Conservation (phyloP, 64 coral and sea anemone genomes). For the Actinia equina region DNA sequence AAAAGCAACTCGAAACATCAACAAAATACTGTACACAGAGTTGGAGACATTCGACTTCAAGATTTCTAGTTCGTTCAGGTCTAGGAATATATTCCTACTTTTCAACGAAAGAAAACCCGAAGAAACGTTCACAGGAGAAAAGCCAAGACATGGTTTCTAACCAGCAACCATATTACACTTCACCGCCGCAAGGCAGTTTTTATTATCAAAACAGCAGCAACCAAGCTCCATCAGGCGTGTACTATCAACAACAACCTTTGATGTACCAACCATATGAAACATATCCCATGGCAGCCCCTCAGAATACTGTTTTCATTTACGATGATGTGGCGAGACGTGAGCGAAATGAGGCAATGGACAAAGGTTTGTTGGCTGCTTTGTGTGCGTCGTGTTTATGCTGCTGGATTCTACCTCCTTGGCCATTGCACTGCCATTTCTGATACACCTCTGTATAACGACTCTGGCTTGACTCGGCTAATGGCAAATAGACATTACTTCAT, state of each 20-base stretch:
- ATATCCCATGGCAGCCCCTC: slow-evolving; percentile 19
- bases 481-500: no score
- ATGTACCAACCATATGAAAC: slow-evolving; percentile 16
- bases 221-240: background rate
- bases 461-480: no score
- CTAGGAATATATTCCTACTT: background rate
- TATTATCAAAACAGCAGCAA: background rate
- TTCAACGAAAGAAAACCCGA: background rate
- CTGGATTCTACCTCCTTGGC: slow-evolving; percentile 16
- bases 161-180: background rate
- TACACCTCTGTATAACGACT: background rate
- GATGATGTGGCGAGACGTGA: slow-evolving; percentile 7
- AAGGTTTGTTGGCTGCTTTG: background rate
- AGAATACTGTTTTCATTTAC: slow-evolving; percentile 12
- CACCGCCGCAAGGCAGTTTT: background rate
- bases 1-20: background rate
- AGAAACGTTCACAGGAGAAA: background rate
- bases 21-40: background rate
- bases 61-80: background rate
- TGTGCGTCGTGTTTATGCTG: slow-evolving; percentile 29
- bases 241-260: background rate
- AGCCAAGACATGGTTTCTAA: background rate
- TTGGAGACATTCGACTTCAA: background rate
- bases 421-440: background rate
- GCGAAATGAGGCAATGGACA: background rate